These are phyloP conservation scores for Nezara viridula DNA, from an alignment of 2,888 invertebrate species.

Conservation along the genomic window DNA sequence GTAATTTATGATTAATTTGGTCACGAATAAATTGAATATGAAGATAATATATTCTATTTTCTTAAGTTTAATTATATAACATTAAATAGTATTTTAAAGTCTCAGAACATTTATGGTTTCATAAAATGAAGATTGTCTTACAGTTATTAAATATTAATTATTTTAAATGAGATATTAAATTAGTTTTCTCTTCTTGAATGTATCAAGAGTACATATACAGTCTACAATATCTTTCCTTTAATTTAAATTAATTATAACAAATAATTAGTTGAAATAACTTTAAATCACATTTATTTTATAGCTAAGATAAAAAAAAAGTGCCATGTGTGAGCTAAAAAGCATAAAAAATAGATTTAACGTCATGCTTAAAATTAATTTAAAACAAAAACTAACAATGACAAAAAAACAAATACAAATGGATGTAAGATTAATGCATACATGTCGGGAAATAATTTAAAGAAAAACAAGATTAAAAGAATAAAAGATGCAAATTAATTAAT, in stretches of 20 bases:
- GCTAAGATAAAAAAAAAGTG: neutral
- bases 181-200: neutral
- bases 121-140: neutral
- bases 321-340: conserved; percentile 54
- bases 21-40: neutral
- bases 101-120: neutral
- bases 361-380: conserved; percentile 47
- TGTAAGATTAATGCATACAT: conserved; percentile 17
- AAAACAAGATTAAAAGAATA: neutral
- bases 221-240: neutral
- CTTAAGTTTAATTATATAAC: neutral
- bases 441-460: conserved; percentile 16
- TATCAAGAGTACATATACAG: neutral
- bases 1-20: neutral
- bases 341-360: neutral
- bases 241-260: neutral
- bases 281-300: conserved; percentile 7
- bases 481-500: conserved; percentile 56
- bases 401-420: conserved; percentile 29
- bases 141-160: neutral
- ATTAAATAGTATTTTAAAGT: neutral
- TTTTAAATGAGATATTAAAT: neutral
- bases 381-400: neutral
- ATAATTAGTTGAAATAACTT: neutral
- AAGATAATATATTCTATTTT: neutral